These are phyloP conservation scores for Chrysolina americana DNA, from an alignment of 2,888 invertebrate species.

Conservation along the genomic window DNA sequence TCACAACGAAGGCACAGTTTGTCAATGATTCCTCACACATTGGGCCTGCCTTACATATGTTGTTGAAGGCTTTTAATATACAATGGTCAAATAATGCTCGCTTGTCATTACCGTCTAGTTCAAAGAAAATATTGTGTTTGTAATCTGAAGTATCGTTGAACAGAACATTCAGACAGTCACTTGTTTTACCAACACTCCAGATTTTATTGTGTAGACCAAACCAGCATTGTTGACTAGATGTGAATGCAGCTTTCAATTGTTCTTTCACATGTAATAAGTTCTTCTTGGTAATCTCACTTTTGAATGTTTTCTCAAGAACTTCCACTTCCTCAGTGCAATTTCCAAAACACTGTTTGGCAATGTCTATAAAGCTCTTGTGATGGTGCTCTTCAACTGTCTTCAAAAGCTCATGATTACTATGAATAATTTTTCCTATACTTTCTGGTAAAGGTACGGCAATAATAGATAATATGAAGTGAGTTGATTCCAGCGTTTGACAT, in stretches of 20 bases:
- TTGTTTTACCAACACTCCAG: slow-evolving; percentile 94
- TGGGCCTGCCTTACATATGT: slow-evolving; percentile 89
- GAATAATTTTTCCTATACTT: slow-evolving; percentile 79
- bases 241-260: slow-evolving; percentile 76
- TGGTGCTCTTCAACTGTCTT: slow-evolving; percentile 73
- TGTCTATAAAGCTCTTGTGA: slow-evolving; percentile 60
- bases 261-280: slow-evolving; percentile 66
- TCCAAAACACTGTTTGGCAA: slow-evolving; percentile 53
- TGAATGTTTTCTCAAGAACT: slow-evolving; percentile 56
- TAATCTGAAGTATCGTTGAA: slow-evolving; percentile 85
- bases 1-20: slow-evolving; percentile 92
- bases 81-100: slow-evolving; percentile 81
- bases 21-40: slow-evolving; percentile 97
- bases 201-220: slow-evolving; percentile 74
- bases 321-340: slow-evolving; percentile 61
- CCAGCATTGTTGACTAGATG: slow-evolving; percentile 69
- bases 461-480: slow-evolving; percentile 74
- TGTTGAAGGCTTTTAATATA: slow-evolving; percentile 89
- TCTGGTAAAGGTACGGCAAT: slow-evolving; percentile 84
- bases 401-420: slow-evolving; percentile 80
- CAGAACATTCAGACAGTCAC: slow-evolving; percentile 91
- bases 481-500: slow-evolving; percentile 46
- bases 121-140: slow-evolving; percentile 72
- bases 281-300: slow-evolving; percentile 54
- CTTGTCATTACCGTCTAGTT: slow-evolving; percentile 69